Evolutionary conservation across 2,797 vertebrate genomes (phyloP).

Genomic region (Notolabrus celidotus): DNA sequence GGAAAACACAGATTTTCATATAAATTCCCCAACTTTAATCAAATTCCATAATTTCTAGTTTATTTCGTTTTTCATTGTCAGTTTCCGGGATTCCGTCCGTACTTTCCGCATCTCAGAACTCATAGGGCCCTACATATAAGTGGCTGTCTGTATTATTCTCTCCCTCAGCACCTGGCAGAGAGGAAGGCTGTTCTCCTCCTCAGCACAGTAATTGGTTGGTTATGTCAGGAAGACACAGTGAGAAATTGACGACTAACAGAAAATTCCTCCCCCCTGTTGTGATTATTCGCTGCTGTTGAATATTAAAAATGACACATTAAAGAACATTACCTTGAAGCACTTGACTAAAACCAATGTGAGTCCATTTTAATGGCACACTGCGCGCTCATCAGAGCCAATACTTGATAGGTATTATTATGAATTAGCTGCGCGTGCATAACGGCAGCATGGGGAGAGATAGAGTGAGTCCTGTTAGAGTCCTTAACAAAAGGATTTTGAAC

Average conservation of each 20-base stretch:
- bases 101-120: too few relatives aligned
- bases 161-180: slow-evolving; percentile 27
- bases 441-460: slow-evolving; percentile 47
- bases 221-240: slow-evolving; percentile 67
- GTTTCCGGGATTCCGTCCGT: too few relatives aligned
- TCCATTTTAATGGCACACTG: slow-evolving; percentile 72
- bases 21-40: too few relatives aligned
- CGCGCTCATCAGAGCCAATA: slow-evolving; percentile 66
- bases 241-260: slow-evolving; percentile 74
- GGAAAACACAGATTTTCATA: too few relatives aligned
- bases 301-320: slow-evolving; percentile 77
- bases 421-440: slow-evolving; percentile 67
- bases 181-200: slow-evolving; percentile 54
- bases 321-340: slow-evolving; percentile 76
- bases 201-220: slow-evolving; percentile 74
- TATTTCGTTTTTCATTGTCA: too few relatives aligned
- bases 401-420: slow-evolving; percentile 77
- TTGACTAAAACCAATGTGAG: slow-evolving; percentile 75
- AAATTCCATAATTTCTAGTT: too few relatives aligned
- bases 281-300: slow-evolving; percentile 71
- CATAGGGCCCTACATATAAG: slow-evolving; percentile 18
- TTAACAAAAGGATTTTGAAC: slow-evolving; percentile 40
- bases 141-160: slow-evolving; percentile 38
- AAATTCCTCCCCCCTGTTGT: slow-evolving; percentile 73
- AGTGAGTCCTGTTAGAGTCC: slow-evolving; percentile 37